Base-by-base conservation (phyloP, 2,113 vertebrate genomes). In the Myotis brandtii region DNA sequence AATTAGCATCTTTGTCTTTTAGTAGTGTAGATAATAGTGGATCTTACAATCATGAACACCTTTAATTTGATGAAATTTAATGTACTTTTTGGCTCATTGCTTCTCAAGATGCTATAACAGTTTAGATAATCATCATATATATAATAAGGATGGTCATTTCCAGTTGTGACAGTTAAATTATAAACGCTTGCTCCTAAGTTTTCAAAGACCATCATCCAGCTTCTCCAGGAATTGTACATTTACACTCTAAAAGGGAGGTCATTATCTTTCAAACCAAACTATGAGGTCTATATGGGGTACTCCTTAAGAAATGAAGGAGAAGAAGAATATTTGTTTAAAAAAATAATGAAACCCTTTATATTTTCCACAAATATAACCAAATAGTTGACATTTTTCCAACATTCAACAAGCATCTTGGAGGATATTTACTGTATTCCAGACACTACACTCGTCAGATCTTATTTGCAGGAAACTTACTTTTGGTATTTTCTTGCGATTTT, bases 381-480 rank as follows among this genome's bases (percentile, higher is more conserved):
- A 34, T n/a, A 43, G 48, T 6, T 80, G 66, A 79, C 8, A 66
- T 43, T 93, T 93, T 83, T 59, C 23, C 43, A 52, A 9, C 37
- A 9, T 69, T 30, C 21, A 34, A 34, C 14, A 80, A 56, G 37
- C 25, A 84, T 84, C 77, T 79, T 11, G 6, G 52, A 67, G 20
- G 59, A 48, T 32, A 4, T 23, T 94, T 34, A 62, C 52, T 70
- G 30, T 82, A 3, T 32, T 88, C 54, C 77, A 85, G 34, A 40
- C 23, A 30, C 9, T 37, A 69, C 3, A 17, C 8, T n/a, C 75
- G 5, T 2, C 4, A 20, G 8, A 40, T 21, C 27, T 83, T 40
- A 48, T 86, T 66, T 62, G 50, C 69, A 86, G 30, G 46, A 96
- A 89, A 79, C 25, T 86, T 91, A 20, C 14, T 95, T 91, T 82